These are phyloP conservation scores for Cataglyphis cursor DNA, from an alignment of 2,888 invertebrate species.

Conservation along the genomic window DNA sequence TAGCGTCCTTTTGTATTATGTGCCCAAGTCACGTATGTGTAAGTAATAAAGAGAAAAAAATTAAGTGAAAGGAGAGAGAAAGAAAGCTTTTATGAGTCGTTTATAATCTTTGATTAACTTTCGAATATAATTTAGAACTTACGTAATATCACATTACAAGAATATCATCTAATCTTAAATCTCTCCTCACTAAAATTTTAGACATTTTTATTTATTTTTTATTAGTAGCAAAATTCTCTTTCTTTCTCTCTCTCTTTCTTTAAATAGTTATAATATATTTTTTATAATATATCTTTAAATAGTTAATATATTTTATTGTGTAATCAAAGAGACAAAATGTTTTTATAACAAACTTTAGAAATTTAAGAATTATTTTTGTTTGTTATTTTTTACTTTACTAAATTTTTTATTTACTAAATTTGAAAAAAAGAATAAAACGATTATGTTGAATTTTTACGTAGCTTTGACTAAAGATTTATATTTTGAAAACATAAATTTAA, in stretches of 20 bases:
- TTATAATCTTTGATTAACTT: constrained; percentile 20
- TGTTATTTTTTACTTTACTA: not conserved
- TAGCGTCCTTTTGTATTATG: constrained; percentile 78
- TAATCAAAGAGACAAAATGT: not conserved
- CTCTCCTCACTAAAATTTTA: not conserved
- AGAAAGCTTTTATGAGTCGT: not conserved
- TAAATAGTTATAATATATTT: not conserved
- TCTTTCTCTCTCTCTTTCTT: not conserved
- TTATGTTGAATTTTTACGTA: not conserved
- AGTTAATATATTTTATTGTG: constrained; percentile 1
- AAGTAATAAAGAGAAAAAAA: constrained; percentile 68
- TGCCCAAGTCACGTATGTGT: constrained; percentile 82
- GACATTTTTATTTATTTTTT: not conserved
- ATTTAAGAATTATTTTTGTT: not conserved
- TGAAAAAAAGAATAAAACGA: not conserved
- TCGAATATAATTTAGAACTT: not conserved
- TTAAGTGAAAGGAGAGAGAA: constrained; percentile 19
- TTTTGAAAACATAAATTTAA: not conserved
- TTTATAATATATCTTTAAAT: too few species aligned
- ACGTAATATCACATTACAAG: not conserved
- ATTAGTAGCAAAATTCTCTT: not conserved
- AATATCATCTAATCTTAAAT: constrained; percentile 10
- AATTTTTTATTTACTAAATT: not conserved
- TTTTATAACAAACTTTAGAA: not conserved
- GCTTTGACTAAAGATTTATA: not conserved